Evolutionary conservation across 2,113 vertebrate species (phyloP).

Genomic region (Xiphophorus maculatus): DNA sequence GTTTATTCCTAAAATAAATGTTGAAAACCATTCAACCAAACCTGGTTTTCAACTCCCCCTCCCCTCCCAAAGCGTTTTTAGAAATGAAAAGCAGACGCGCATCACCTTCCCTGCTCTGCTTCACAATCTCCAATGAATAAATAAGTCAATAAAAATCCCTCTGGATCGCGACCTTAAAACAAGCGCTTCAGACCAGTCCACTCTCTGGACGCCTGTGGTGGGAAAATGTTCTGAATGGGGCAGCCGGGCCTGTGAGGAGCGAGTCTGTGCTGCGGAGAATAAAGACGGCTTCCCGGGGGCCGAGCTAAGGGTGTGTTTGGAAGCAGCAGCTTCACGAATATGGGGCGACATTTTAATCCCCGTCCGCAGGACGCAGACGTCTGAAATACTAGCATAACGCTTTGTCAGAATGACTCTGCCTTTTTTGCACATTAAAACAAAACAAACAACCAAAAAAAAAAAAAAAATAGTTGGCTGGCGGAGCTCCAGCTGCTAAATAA

Average conservation of each 20-base stretch:
- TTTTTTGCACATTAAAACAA: background rate
- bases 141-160: constrained; percentile 30
- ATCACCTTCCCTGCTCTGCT: constrained; percentile 1
- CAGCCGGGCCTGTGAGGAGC: constrained; percentile 57
- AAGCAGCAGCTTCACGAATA: constrained; percentile 40
- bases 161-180: constrained; percentile 63
- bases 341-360: constrained; percentile 51
- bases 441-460: no score
- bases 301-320: constrained; percentile 55
- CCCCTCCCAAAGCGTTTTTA: constrained; percentile 16
- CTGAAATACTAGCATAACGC: constrained; percentile 2
- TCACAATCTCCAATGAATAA: constrained; percentile 26
- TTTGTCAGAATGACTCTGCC: background rate
- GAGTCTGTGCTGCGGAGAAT: constrained; percentile 42
- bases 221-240: constrained; percentile 75
- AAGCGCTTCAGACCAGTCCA: constrained; percentile 53
- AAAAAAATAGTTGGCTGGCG: no score
- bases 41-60: background rate
- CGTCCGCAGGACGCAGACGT: constrained; percentile 6
- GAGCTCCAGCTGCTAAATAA: background rate
- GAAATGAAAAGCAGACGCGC: constrained; percentile 15
- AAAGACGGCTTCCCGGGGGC: constrained; percentile 51
- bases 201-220: constrained; percentile 68
- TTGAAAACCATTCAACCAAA: background rate
- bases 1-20: no score